phyloP scores from a whole-genome alignment of 2,113 vertebrate species.

The Tenebrosternarchus preto region DNA sequence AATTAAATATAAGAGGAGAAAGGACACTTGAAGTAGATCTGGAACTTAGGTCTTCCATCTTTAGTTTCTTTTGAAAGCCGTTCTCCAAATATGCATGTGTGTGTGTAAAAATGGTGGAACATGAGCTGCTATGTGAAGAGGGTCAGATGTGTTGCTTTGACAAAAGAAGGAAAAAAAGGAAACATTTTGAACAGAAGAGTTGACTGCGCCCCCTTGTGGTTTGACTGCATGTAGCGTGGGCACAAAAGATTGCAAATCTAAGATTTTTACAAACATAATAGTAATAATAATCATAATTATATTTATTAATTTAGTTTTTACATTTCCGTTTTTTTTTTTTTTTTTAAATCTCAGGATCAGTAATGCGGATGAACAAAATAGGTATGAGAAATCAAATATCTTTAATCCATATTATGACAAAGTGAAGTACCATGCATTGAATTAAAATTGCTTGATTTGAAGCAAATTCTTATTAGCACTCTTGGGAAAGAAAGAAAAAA shows the following conservation, averaged over 20 bases:
- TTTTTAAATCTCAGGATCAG: background rate
- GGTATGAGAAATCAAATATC: background rate
- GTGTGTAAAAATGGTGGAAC: background rate
- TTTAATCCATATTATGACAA: background rate
- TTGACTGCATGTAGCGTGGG: background rate
- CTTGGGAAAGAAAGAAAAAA: background rate
- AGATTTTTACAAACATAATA: too few relatives aligned
- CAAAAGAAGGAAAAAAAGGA: background rate
- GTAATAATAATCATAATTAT: too few relatives aligned
- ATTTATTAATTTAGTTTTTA: too few relatives aligned
- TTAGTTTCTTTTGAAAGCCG: background rate
- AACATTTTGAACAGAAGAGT: conserved; percentile 64
- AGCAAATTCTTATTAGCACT: background rate
- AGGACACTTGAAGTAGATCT: conserved; percentile 59
- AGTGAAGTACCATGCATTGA: background rate
- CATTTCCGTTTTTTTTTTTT: background rate
- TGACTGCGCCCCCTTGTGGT: conserved; percentile 78
- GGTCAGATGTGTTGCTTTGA: conserved; percentile 2
- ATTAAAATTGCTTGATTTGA: background rate
- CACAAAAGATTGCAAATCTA: background rate
- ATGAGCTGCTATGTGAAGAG: background rate
- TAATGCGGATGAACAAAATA: background rate
- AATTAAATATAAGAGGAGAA: conserved; percentile 58
- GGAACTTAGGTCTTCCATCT: conserved; percentile 21
- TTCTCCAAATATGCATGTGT: background rate